Percentiles rank a stretch among this genome's conserved stretches.
phyloP scores from a whole-genome alignment of 92 coral and sea anemone species.

The Ricordea florida region DNA sequence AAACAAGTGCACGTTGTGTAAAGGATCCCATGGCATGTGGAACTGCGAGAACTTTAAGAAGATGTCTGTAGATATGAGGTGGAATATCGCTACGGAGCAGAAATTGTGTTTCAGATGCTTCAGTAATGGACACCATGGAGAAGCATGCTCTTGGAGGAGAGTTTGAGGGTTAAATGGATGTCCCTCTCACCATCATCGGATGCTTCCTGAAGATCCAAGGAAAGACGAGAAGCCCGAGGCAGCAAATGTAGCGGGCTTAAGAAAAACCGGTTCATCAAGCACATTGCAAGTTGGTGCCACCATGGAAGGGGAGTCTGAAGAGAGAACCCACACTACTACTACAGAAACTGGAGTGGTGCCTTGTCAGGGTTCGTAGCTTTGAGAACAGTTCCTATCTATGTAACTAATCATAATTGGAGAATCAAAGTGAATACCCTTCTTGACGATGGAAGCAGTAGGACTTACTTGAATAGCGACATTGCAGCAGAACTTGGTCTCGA shows the following conservation, averaged over 20 bases:
- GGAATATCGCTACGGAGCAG: constrained; percentile 32
- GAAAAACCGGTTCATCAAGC: background rate
- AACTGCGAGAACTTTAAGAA: constrained; percentile 37
- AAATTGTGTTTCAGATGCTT: constrained; percentile 60
- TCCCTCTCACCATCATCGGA: constrained; percentile 29
- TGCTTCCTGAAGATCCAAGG: constrained; percentile 41
- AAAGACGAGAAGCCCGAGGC: background rate
- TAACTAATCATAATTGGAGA: constrained; percentile 35
- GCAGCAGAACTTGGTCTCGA: constrained; percentile 59
- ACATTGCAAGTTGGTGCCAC: background rate
- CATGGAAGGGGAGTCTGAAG: background rate
- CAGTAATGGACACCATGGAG: constrained; percentile 38
- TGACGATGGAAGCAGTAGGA: too few species aligned
- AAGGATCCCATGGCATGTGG: constrained; percentile 31
- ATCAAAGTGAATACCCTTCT: too few species aligned
- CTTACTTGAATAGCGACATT: too few species aligned
- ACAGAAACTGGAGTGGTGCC: background rate
- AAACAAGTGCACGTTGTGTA: constrained; percentile 21
- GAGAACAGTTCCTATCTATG: constrained; percentile 46
- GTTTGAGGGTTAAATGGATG: constrained; percentile 60
- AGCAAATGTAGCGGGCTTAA: background rate
- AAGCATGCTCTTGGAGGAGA: constrained; percentile 35
- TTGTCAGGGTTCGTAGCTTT: constrained; percentile 31
- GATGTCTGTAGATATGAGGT: constrained; percentile 1
- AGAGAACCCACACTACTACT: constrained; percentile 42